Base-by-base conservation (phyloP, 2,113 vertebrate species). In the Odobenus rosmarus region DNA sequence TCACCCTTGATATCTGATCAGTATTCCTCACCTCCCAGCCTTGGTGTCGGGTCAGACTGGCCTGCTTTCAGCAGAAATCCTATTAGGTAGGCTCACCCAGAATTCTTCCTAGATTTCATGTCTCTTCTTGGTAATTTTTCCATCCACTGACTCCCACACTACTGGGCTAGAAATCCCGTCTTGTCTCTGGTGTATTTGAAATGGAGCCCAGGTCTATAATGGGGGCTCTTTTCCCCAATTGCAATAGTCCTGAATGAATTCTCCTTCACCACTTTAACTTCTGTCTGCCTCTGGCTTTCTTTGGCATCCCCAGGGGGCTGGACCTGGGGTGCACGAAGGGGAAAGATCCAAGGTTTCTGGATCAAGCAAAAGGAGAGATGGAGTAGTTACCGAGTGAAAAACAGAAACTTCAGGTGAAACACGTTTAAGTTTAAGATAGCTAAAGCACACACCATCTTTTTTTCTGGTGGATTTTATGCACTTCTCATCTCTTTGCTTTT, bases 41-140 rank as follows among this genome's bases (percentile, higher is more conserved):
- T 82, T 82, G 5, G n/a, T 46, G 55, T 67, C 8, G 31, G 51
- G 31, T 88, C 31, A 69, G 21, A 24, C 24, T 57, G 31, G 7
- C 13, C 67, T 39, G 31, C 42, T 67, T 28, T 33, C 13, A 67
- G 36, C 24, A 69, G 31, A 49, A 57, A 89, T 88, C 4, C 28
- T 59, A 4, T 59, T 64, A 61, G 36, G 10, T 39, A 84, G 10
- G 19, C 26, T 51, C 49, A 89, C 9, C 4, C 10, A 88, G 84
- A 28, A 64, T 74, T 8, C 1, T 49, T 4, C 0, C 0, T 55
- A n/a, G 18, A 39, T 1, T 7, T 33, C 21, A 33, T 53, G 16
- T 46, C 36, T 76, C 61, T 46, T 67, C 24, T 85, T 51, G 24
- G 51, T 39, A 24, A 79, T 33, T 67, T 64, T 74, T 28, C 31